Evolutionary conservation across 2,113 vertebrate genomes (phyloP).

Genomic region (Prietella phreatophila): DNA sequence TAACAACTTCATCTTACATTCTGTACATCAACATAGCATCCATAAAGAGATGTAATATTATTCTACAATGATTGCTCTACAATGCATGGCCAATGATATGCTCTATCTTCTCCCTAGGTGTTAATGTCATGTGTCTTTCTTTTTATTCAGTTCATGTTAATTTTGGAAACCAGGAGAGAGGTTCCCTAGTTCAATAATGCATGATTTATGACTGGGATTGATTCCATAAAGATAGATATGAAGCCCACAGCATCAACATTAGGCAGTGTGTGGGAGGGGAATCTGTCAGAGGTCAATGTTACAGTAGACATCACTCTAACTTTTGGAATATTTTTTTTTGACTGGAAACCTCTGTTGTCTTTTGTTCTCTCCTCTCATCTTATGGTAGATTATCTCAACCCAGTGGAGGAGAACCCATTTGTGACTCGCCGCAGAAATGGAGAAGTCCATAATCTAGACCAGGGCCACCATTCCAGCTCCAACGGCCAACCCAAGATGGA

Average conservation of each 20-base stretch:
- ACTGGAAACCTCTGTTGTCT: not conserved
- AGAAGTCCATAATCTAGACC: slow-evolving; percentile 84
- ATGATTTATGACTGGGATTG: not conserved
- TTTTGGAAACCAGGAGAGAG: not conserved
- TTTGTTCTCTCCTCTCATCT: not conserved
- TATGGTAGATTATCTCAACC: slow-evolving; percentile 83
- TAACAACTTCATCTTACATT: not conserved
- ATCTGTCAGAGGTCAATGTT: slow-evolving; percentile 4
- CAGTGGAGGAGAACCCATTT: slow-evolving; percentile 96
- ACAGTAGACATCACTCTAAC: not conserved
- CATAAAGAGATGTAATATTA: not conserved
- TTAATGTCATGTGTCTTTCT: not conserved
- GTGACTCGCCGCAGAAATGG: slow-evolving; percentile 89
- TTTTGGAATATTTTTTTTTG: not conserved
- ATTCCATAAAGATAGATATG: slow-evolving; percentile 20
- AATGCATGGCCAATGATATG: not conserved
- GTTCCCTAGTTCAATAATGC: not conserved
- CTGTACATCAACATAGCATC: not conserved
- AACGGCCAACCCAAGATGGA: slow-evolving; percentile 79
- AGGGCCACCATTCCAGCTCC: slow-evolving; percentile 80
- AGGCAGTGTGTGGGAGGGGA: not conserved
- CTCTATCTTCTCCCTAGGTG: too few species aligned
- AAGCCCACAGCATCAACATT: slow-evolving; percentile 18
- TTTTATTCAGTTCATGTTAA: slow-evolving; percentile 2
- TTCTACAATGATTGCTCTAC: not conserved